Evolutionary conservation across 2,797 vertebrate species (phyloP).

Genomic region (Pangasius mekongensis): DNA sequence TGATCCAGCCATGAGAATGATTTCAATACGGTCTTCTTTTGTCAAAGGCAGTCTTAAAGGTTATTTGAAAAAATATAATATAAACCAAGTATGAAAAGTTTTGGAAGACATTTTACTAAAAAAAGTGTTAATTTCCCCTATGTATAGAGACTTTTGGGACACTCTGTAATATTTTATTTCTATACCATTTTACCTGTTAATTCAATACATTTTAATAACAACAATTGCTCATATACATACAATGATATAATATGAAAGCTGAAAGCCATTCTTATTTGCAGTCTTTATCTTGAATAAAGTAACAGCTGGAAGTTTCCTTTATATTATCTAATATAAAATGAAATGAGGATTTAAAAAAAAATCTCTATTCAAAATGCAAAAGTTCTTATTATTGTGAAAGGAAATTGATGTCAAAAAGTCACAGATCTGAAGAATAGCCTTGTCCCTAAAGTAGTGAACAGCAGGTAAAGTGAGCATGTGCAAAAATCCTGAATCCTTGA

Average conservation of each 20-base stretch:
- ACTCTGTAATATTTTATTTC: neutral
- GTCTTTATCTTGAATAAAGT: neutral
- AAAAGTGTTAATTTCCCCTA: no score
- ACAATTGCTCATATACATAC: neutral
- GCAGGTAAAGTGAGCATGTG: neutral
- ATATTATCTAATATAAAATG: neutral
- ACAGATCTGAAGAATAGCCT: neutral
- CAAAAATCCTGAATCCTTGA: conserved; percentile 3
- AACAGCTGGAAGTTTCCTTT: neutral
- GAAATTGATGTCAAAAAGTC: conserved; percentile 10
- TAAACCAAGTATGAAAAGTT: no score
- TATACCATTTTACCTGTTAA: neutral
- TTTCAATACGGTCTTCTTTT: no score
- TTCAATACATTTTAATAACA: neutral
- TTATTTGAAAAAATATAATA: no score
- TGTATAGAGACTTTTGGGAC: neutral
- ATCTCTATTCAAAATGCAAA: neutral
- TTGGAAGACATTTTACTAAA: no score
- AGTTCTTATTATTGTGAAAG: neutral
- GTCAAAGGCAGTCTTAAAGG: no score
- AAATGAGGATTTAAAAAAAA: neutral
- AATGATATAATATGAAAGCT: neutral
- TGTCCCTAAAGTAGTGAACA: neutral
- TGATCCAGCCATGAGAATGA: no score
- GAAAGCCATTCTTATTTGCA: neutral